A percentile compares a stretch with the other conserved stretches of the same genome.
Evolutionary conservation across 2,888 invertebrate species (phyloP).

Genomic region (Leptopilina syphax): DNA sequence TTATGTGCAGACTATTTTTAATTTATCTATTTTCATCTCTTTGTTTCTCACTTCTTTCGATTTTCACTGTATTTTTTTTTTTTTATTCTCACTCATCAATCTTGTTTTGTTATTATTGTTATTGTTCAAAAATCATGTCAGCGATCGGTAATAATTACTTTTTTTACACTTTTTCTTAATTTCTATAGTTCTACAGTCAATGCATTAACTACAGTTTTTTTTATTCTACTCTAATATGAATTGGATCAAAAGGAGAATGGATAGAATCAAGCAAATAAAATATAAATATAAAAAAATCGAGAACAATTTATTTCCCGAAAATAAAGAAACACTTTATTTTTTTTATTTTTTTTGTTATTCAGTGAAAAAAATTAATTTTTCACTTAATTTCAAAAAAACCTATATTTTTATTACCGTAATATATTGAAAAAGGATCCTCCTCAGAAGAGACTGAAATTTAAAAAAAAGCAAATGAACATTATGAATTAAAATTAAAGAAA

Average conservation of each 20-base stretch:
- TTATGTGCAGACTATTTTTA: not conserved
- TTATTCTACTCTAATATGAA: not conserved
- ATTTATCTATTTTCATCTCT: not conserved
- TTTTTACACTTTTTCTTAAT: not conserved
- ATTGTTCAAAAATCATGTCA: not conserved
- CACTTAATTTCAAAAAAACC: not conserved
- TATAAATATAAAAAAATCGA: not conserved
- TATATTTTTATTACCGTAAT: slow-evolving; percentile 18
- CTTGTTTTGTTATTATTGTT: not conserved
- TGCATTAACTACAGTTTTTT: not conserved
- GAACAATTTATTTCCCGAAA: not conserved
- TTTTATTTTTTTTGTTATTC: not conserved
- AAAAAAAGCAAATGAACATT: slow-evolving; percentile 2
- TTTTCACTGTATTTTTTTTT: not conserved
- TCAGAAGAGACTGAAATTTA: slow-evolving; percentile 38
- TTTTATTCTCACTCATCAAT: not conserved
- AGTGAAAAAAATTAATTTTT: not conserved
- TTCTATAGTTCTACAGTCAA: not conserved
- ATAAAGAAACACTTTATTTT: too few species aligned
- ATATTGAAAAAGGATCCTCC: slow-evolving; percentile 36
- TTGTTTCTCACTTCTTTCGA: not conserved
- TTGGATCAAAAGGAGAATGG: not conserved
- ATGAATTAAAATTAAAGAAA: not conserved
- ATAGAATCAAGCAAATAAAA: not conserved
- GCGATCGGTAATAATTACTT: slow-evolving; percentile 22